phyloP scores from a whole-genome alignment of 2,113 vertebrate species.

The Alosa alosa region DNA sequence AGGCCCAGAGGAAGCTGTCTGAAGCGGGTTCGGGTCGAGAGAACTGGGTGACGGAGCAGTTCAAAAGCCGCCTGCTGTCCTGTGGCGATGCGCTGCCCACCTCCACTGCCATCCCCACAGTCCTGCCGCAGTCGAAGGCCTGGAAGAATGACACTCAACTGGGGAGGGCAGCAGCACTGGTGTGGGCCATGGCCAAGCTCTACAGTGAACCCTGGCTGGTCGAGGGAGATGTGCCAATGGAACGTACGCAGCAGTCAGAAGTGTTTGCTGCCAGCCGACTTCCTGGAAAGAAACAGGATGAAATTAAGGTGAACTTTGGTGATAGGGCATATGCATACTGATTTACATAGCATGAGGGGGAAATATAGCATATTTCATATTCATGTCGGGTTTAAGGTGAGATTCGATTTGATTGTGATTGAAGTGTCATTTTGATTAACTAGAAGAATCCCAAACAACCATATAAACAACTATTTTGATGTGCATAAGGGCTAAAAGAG shows the following conservation, averaged over 20 bases:
- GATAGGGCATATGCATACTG: neutral
- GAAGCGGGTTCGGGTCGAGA: slow-evolving; percentile 51
- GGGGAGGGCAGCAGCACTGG: slow-evolving; percentile 64
- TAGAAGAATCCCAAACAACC: too few species aligned
- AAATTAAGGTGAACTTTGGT: slow-evolving; percentile 62
- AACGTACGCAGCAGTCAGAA: slow-evolving; percentile 73
- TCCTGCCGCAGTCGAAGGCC: slow-evolving; percentile 61
- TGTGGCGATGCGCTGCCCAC: slow-evolving; percentile 67
- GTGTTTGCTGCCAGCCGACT: slow-evolving; percentile 70
- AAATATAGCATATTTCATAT: too few species aligned
- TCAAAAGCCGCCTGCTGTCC: slow-evolving; percentile 68
- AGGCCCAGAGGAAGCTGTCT: slow-evolving; percentile 53
- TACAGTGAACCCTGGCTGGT: slow-evolving; percentile 67
- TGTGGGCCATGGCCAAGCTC: slow-evolving; percentile 72
- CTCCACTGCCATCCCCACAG: slow-evolving; percentile 69
- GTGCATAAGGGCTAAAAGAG: too few species aligned
- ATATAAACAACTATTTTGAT: too few species aligned
- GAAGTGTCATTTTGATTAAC: too few species aligned
- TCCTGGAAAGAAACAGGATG: slow-evolving; percentile 65
- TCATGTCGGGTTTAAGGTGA: too few species aligned
- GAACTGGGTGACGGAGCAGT: slow-evolving; percentile 75
- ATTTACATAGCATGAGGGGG: too few species aligned
- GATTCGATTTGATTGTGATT: too few species aligned
- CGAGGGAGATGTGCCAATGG: slow-evolving; percentile 63
- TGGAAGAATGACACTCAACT: slow-evolving; percentile 54